phyloP scores from a whole-genome alignment of 2,113 vertebrate genomes.

The Rissa tridactyla region DNA sequence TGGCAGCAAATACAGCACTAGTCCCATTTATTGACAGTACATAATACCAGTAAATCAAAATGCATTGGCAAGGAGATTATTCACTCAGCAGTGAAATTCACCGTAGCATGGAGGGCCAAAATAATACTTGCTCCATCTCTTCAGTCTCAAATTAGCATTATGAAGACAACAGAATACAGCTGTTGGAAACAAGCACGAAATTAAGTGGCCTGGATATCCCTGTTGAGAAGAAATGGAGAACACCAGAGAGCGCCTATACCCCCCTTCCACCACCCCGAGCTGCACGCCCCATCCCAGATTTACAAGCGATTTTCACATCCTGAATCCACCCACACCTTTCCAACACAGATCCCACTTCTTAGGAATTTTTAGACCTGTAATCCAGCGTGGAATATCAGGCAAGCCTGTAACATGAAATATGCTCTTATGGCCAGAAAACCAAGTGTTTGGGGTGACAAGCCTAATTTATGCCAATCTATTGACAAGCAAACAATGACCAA shows the following conservation, averaged over 20 bases:
- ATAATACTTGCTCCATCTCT: not conserved
- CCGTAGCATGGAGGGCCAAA: not conserved
- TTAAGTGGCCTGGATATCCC: not conserved
- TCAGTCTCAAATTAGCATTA: not conserved
- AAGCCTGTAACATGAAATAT: not conserved
- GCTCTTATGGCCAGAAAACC: not conserved
- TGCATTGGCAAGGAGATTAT: not conserved
- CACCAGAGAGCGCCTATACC: not conserved
- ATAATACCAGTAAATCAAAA: not conserved
- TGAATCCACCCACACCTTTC: constrained; percentile 20
- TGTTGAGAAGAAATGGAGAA: not conserved
- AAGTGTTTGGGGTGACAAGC: not conserved
- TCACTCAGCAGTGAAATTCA: not conserved
- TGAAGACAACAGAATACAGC: not conserved
- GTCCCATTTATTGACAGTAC: constrained; percentile 2
- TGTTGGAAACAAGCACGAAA: not conserved
- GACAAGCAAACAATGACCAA: not conserved
- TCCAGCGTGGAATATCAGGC: not conserved
- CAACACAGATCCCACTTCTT: not conserved
- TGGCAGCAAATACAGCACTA: not conserved
- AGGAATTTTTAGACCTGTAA: not conserved
- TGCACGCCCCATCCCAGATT: not conserved
- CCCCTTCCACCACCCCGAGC: not conserved
- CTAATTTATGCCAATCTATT: not conserved
- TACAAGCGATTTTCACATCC: not conserved